These are phyloP conservation scores for Pholis gunnellus DNA, from an alignment of 2,113 vertebrate genomes.

Conservation along the genomic window DNA sequence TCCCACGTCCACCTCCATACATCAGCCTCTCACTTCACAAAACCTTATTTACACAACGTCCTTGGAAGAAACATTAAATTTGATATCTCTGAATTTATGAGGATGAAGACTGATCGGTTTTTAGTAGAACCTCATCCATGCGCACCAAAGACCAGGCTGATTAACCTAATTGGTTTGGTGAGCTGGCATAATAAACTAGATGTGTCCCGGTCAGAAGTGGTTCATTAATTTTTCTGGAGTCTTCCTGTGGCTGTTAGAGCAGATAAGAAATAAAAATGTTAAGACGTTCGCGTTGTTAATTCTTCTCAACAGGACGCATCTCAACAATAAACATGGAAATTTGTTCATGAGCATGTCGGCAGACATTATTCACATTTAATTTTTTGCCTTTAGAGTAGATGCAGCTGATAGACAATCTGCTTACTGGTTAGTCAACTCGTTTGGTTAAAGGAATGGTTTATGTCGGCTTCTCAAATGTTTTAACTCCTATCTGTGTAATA, in stretches of 20 bases:
- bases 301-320: background rate
- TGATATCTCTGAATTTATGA: constrained; percentile 60
- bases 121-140: constrained; percentile 31
- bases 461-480: background rate
- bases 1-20: constrained; percentile 78
- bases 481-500: no score
- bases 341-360: background rate
- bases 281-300: background rate
- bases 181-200: constrained; percentile 36
- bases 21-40: constrained; percentile 64
- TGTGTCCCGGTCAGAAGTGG: constrained; percentile 15
- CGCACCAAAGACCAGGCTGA: constrained; percentile 27
- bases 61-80: constrained; percentile 55
- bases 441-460: background rate
- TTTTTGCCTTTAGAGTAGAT: background rate
- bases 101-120: constrained; percentile 54
- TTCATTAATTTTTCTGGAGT: constrained; percentile 33
- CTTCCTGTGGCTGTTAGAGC: background rate
- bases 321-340: background rate
- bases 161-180: constrained; percentile 41
- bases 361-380: constrained; percentile 5
- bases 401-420: background rate
- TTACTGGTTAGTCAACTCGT: background rate
- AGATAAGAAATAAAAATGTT: constrained; percentile 30
- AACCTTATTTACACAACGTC: constrained; percentile 67